These are phyloP conservation scores for Tetrax tetrax DNA, from an alignment of 2,113 vertebrate genomes.

Conservation along the genomic window DNA sequence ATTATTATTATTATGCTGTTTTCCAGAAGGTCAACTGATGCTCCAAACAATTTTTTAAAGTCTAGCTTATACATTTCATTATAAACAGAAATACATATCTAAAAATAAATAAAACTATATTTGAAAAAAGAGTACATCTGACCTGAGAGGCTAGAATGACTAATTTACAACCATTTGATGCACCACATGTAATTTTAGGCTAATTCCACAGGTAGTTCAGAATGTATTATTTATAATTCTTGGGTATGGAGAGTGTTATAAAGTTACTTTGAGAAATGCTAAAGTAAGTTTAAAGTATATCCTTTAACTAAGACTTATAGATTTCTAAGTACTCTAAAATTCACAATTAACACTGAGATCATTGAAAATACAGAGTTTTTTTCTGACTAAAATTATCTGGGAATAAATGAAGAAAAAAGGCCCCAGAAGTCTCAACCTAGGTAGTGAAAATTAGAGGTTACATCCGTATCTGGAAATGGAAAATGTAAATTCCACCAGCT, in stretches of 20 bases:
- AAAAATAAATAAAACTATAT: background rate
- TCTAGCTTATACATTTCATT: background rate
- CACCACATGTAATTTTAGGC: background rate
- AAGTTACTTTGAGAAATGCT: constrained; percentile 1
- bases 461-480: background rate
- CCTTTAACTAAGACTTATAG: background rate
- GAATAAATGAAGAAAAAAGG: background rate
- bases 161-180: constrained; percentile 10
- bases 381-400: background rate
- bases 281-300: background rate
- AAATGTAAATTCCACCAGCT: background rate
- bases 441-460: background rate
- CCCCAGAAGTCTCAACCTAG: background rate
- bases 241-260: background rate
- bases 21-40: background rate
- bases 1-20: background rate
- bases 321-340: background rate
- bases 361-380: background rate
- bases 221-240: constrained; percentile 33
- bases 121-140: background rate
- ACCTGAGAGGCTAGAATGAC: background rate
- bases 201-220: background rate
- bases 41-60: background rate
- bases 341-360: background rate
- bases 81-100: background rate